Base-by-base conservation (phyloP, 2,797 vertebrate genomes). In the Bufotes viridis region DNA sequence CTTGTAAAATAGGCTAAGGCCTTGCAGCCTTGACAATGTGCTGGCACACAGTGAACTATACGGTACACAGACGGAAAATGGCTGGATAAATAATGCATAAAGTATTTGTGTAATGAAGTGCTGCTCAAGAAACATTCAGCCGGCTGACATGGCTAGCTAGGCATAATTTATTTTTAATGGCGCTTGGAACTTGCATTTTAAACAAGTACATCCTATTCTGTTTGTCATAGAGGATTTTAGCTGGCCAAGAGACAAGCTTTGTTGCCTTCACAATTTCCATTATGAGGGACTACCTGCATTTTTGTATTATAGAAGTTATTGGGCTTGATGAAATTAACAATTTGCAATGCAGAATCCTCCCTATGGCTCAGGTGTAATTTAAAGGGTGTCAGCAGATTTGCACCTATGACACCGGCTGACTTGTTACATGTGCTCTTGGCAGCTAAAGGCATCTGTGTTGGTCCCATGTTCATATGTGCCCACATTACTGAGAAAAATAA, bases 101-200 rank as follows among this genome's bases (percentile, higher is more conserved):
- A 78, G 70, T 85, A 78, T 65, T 85, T 63, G 58, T 85, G 72
- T 85, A 85, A 85, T 85, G 83, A 76, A 76, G 57, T 85, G 72
- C 57, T 85, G 72, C 58, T 78, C 15, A 15, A 57, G 76, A 78
- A 85, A 85, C n/a, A 58, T 24, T 85, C 83, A 63, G 70, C 55
- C 72, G 42, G 60, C 70, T 63, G 58, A 85, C 72, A 51, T 24
- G 58, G 58, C 83, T 76, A 29, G 75, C 75, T 34, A 78, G 61
- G 69, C 65, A 57, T 79, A 22, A 86, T 86, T 65, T 14, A 67
- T 67, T 86, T 79, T 86, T 78, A 86, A 79, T 86, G 72, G 63
- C 49, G 14, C 42, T 78, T 55, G 51, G 51, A 86, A 78, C 60
- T 67, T 69, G 49, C 60, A 79, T 79, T 86, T 67, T 55, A 86